Percentiles rank a stretch among this genome's conserved stretches.
Evolutionary conservation across 2,888 invertebrate species (phyloP).

Genomic region (Dioctria linearis): DNA sequence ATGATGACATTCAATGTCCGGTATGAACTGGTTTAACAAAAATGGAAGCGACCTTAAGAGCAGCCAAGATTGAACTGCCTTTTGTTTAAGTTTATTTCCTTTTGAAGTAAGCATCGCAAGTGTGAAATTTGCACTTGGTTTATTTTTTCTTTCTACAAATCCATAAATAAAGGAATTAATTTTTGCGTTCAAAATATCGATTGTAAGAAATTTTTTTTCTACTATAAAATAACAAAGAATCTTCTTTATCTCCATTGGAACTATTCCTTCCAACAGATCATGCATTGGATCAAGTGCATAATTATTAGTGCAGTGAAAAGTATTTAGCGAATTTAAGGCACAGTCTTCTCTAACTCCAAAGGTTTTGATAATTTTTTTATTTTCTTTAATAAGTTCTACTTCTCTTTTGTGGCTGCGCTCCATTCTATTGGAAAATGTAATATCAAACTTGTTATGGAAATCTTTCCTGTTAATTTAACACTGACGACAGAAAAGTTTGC

Average conservation of each 20-base stretch:
- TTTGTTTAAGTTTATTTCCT: conserved; percentile 30
- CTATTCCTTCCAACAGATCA: conserved; percentile 28
- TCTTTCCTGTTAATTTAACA: conserved; percentile 8
- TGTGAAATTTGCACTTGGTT: conserved; percentile 30
- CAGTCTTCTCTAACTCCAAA: background rate
- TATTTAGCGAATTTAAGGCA: background rate
- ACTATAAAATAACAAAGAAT: conserved; percentile 10
- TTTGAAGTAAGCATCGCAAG: conserved; percentile 12
- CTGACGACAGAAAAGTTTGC: conserved; percentile 28
- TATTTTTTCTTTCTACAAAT: conserved; percentile 22
- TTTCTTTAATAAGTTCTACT: background rate
- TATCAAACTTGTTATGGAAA: background rate
- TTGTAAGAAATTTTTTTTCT: conserved; percentile 14
- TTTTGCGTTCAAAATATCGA: background rate
- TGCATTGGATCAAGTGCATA: conserved; percentile 23
- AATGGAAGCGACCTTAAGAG: conserved; percentile 39
- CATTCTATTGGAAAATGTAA: background rate
- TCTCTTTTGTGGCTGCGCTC: background rate
- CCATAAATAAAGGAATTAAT: conserved; percentile 34
- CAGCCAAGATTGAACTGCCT: conserved; percentile 35
- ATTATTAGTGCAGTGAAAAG: conserved; percentile 9
- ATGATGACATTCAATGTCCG: too few relatives aligned
- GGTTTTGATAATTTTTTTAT: background rate
- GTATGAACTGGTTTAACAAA: too few relatives aligned
- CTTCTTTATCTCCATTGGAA: conserved; percentile 28